These are phyloP conservation scores for Colletes gigas DNA, from an alignment of 1,140 invertebrate genomes.

Conservation along the genomic window DNA sequence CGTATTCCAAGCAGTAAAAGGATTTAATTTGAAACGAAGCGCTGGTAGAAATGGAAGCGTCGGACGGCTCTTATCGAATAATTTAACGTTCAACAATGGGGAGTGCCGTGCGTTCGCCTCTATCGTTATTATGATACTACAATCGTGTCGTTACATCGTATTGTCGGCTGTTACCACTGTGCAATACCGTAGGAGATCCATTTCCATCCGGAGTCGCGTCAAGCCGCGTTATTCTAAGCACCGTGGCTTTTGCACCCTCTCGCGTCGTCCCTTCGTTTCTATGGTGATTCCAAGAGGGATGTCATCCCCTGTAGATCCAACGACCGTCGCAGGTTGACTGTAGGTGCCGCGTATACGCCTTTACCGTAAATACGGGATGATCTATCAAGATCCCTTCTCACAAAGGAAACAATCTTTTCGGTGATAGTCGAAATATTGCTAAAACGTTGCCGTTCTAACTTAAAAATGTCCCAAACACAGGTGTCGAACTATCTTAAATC, in stretches of 20 bases:
- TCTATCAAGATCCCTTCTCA: background rate
- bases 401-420: constrained; percentile 20
- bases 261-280: constrained; percentile 65
- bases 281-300: constrained; percentile 63
- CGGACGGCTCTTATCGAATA: background rate
- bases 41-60: background rate
- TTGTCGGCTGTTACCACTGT: constrained; percentile 17
- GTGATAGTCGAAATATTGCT: background rate
- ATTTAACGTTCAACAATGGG: background rate
- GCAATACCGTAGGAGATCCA: constrained; percentile 38
- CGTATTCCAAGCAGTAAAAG: background rate
- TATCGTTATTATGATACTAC: background rate
- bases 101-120: background rate
- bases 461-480: no score
- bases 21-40: background rate
- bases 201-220: constrained; percentile 49
- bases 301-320: constrained; percentile 49
- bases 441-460: background rate
- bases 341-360: constrained; percentile 7
- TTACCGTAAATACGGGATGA: constrained; percentile 12
- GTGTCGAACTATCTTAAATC: no score
- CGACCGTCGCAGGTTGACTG: constrained; percentile 55
- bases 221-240: constrained; percentile 60
- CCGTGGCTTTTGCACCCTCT: constrained; percentile 65
- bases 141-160: constrained; percentile 8